Evolutionary conservation across 2,888 invertebrate genomes (phyloP), one percentile per base, ranked within the genome.

Genomic region (Alitta virens): DNA sequence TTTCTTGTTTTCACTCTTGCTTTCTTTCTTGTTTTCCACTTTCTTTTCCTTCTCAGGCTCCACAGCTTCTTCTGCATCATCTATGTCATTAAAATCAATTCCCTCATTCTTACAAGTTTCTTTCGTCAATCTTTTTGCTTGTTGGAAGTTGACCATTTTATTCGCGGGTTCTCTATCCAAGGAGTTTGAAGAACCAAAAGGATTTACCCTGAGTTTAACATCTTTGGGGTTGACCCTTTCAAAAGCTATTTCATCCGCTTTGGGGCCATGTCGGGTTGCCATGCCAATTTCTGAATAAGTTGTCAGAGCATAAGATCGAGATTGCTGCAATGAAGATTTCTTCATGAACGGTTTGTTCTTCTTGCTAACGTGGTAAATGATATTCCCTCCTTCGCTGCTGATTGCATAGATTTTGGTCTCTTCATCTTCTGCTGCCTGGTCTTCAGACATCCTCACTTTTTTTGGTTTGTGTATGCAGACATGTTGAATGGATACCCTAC

Each of bases 381-480:
- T 88, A 71, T 90, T 90, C 1, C 91, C 91, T 71, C 90, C 90
- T 27, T 90, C 89, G 51, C 89, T 90, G 74, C 91, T 91, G 50
- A 92, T 90, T 0, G 91, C 91, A 74, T 89, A 91, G 16, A 92
- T 89, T 74, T 89, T 90, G 9, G 82, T 76, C 71, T 84, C 83
- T 5, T 71, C 72, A 16, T 69, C 70, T 40, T 67, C 68, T 7
- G 69, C 70, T 21, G 77, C 75, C 1, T 54, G 21, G 18, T 53
- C 56, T 67, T 83, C 82, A 2, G 71, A 43, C 12, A 78, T 56
- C n/a, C 71, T 63, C n/a, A 77, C 74, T 53, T 73, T 74, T 63
- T 74, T 70, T n/a, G 79, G 76, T 56, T 78, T 73, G 52, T 82
- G 81, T 42, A 83, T 80, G 65, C 77, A 83, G 7, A 84, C 82